Evolutionary conservation across 2,797 vertebrate genomes (phyloP).

Genomic region (Scolopax bukidnonensis): DNA sequence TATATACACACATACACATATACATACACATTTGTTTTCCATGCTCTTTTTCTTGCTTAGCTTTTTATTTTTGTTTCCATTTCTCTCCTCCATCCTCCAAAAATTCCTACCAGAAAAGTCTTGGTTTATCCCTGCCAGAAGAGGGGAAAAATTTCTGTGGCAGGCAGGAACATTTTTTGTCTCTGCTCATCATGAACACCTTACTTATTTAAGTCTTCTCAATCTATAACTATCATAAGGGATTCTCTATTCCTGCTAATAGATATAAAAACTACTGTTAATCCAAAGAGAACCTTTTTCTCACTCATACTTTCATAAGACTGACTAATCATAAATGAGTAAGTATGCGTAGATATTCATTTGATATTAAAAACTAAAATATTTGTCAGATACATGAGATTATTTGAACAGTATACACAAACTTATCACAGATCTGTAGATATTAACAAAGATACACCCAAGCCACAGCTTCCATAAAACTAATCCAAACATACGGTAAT

Average conservation of each 20-base stretch:
- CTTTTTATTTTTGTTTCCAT: neutral
- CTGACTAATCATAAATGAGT: neutral
- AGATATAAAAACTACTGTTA: neutral
- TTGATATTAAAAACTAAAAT: neutral
- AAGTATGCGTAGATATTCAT: neutral
- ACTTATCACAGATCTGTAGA: neutral
- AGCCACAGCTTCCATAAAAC: neutral
- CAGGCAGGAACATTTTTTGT: neutral
- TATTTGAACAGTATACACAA: neutral
- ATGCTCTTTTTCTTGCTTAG: neutral
- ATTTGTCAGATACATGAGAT: neutral
- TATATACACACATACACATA: fast-evolving
- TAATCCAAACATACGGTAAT: neutral
- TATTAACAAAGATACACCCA: neutral
- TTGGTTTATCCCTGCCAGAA: neutral
- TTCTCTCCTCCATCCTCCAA: neutral
- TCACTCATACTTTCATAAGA: neutral
- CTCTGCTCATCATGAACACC: neutral
- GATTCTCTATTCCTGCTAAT: neutral
- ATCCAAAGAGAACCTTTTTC: neutral
- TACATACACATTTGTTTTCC: neutral
- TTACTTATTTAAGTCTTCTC: neutral
- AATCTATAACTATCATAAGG: neutral
- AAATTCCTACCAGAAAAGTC: neutral
- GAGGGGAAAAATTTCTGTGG: neutral